These are phyloP conservation scores for Lordiphosa andalusiaca DNA, from an alignment of 2,888 invertebrate species.

Conservation along the genomic window DNA sequence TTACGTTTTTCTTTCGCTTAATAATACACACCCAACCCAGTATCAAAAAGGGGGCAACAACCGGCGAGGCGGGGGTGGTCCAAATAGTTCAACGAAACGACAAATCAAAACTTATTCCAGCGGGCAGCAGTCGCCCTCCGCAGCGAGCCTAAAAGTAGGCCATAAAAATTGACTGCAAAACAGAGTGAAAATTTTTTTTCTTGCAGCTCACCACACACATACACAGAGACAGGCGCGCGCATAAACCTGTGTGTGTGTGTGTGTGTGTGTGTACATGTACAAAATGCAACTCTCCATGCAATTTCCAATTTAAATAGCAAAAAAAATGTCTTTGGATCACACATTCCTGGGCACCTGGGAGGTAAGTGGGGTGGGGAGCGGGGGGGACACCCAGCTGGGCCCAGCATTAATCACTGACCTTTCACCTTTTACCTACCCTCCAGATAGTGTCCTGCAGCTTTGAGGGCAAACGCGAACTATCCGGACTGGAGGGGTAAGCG, in stretches of 20 bases:
- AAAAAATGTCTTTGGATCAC: conserved; percentile 77
- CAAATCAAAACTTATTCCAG: too few species aligned
- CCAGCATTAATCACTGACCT: conserved; percentile 2
- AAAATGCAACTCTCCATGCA: conserved; percentile 5
- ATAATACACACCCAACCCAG: background rate
- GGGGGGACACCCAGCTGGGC: too few species aligned
- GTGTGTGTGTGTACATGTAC: conserved; percentile 16
- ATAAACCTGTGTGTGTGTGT: conserved; percentile 1
- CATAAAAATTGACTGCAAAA: too few species aligned
- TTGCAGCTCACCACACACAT: conserved; percentile 9
- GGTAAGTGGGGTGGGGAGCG: conserved; percentile 74
- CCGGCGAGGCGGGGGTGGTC: too few species aligned
- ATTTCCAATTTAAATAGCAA: conserved; percentile 22
- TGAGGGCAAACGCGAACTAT: conserved; percentile 74
- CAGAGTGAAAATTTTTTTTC: background rate
- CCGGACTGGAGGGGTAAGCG: conserved; percentile 77
- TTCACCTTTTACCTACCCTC: background rate
- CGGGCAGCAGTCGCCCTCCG: too few species aligned
- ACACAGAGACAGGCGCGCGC: conserved; percentile 6
- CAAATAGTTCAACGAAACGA: background rate
- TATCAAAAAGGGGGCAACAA: background rate
- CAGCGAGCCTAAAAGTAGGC: too few species aligned
- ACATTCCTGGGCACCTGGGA: conserved; percentile 83
- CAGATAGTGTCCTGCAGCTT: conserved; percentile 77
- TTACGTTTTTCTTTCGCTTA: background rate